Evolutionary conservation across 1,140 invertebrate genomes (phyloP).

Genomic region (Megathymus violae): DNA sequence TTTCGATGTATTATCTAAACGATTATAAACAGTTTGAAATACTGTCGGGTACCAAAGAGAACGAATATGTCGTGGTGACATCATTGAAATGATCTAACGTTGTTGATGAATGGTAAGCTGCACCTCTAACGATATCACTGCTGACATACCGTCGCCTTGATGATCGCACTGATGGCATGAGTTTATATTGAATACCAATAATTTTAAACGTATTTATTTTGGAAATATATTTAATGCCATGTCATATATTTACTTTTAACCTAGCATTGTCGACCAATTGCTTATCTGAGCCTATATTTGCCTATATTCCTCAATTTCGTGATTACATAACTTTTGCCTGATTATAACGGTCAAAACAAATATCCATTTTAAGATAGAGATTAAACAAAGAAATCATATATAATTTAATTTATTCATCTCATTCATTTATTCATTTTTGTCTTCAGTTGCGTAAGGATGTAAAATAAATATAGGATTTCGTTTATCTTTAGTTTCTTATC

Average conservation of each 20-base stretch:
- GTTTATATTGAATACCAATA: too few relatives aligned
- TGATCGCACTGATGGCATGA: constrained; percentile 45
- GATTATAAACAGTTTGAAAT: neutral
- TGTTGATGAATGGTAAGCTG: constrained; percentile 51
- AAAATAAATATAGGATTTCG: constrained; percentile 50
- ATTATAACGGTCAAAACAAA: too few relatives aligned
- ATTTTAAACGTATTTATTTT: too few relatives aligned
- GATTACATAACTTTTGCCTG: too few relatives aligned
- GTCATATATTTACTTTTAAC: too few relatives aligned
- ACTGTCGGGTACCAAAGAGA: constrained; percentile 21
- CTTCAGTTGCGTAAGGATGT: constrained; percentile 16
- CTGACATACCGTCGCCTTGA: constrained; percentile 36
- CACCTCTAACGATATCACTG: constrained; percentile 48
- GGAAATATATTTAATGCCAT: too few relatives aligned
- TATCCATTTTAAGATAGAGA: too few relatives aligned
- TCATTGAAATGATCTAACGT: constrained; percentile 47
- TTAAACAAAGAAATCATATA: too few relatives aligned
- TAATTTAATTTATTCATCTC: too few relatives aligned
- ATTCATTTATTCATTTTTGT: constrained; percentile 23
- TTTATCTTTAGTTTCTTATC: constrained; percentile 58
- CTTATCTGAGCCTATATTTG: too few relatives aligned
- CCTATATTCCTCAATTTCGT: too few relatives aligned
- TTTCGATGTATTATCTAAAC: constrained; percentile 9
- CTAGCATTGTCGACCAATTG: too few relatives aligned
- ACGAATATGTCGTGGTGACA: constrained; percentile 46